Base-by-base conservation (phyloP, 2,888 invertebrate genomes). In the Monochamus alternatus region DNA sequence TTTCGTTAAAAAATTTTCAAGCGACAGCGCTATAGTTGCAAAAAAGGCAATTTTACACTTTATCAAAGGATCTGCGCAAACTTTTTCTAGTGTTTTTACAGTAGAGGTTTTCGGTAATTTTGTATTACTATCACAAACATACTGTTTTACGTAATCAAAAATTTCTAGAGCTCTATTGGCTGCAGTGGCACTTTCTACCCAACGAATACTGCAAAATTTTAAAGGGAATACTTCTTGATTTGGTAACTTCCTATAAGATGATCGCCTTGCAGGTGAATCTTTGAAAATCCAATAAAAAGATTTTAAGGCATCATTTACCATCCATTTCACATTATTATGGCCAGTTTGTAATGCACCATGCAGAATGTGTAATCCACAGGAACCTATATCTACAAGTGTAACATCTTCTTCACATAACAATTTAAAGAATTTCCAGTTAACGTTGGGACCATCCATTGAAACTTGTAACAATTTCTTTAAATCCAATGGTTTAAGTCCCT, bases 321-420 rank as follows among this genome's bases (percentile, higher is more conserved):
- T 60, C 69, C 69, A 69, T 32, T 55, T 55, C n/a, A 38, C 66
- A 10, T 12, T 38, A 12, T 69, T 69, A 38, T 69, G 60, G 12
- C 59, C 85, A 9, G 83, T 80, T 76, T 84, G 84, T 32, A 86
- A 84, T 14, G 83, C 81, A n/a, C 84, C 82, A 79, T 86, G 82
- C 22, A 85, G 75, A 22, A 81, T 78, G 74, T 86, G 86, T 7
- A 87, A 77, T 65, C 84, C 83, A 65, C 85, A 87, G 58, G 80
- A 81, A 55, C 85, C 85, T 58, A 85, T 76, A 32, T 85, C 78
- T 52, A 69, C 5, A 22, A 86, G 60, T 38, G 68, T 55, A 10
- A 66, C 47, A 31, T 73, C 51, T 67, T 71, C 67, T 47, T 71
- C 74, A 67, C 72, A 52, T 14, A 79, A 59, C 55, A 73, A 14